phyloP scores from a whole-genome alignment of 2,113 vertebrate genomes.

The Lates calcarifer region DNA sequence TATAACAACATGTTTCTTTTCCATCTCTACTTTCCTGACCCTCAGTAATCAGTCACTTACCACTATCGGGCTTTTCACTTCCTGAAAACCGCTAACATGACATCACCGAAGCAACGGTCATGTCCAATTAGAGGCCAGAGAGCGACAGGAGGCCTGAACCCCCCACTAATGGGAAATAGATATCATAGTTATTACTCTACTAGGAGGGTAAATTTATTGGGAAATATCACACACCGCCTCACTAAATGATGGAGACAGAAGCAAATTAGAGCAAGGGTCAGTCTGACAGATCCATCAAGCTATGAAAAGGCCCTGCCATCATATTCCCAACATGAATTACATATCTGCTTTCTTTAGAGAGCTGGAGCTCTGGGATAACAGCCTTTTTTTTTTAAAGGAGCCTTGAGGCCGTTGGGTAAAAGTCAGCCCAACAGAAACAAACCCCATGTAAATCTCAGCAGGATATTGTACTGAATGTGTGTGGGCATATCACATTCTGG shows the following conservation, averaged over 20 bases:
- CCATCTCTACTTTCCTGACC: slow-evolving; percentile 26
- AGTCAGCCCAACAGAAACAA: slow-evolving; percentile 70
- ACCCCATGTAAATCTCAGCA: slow-evolving; percentile 65
- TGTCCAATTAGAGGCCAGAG: slow-evolving; percentile 61
- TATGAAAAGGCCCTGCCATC: slow-evolving; percentile 54
- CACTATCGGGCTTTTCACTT: slow-evolving; percentile 42
- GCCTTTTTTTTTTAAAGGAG: slow-evolving; percentile 18
- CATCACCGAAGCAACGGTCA: slow-evolving; percentile 69
- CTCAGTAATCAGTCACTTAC: slow-evolving; percentile 49
- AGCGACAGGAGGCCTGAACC: slow-evolving; percentile 59
- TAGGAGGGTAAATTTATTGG: slow-evolving; percentile 58
- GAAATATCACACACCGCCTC: slow-evolving; percentile 54
- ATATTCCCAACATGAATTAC: slow-evolving; percentile 60
- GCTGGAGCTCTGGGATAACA: slow-evolving; percentile 35
- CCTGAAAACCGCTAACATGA: slow-evolving; percentile 62
- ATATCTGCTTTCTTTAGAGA: slow-evolving; percentile 71
- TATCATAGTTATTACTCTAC: slow-evolving; percentile 58
- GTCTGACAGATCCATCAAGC: slow-evolving; percentile 72
- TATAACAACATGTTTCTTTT: slow-evolving; percentile 52
- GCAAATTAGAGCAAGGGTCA: slow-evolving; percentile 73
- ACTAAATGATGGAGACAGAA: slow-evolving; percentile 71
- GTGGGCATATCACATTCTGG: slow-evolving; percentile 64
- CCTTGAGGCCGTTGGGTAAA: slow-evolving; percentile 42
- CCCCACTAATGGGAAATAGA: slow-evolving; percentile 70
- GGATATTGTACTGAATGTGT: slow-evolving; percentile 67